These are phyloP conservation scores for Bucorvus abyssinicus DNA, from an alignment of 2,797 vertebrate species.

Conservation along the genomic window DNA sequence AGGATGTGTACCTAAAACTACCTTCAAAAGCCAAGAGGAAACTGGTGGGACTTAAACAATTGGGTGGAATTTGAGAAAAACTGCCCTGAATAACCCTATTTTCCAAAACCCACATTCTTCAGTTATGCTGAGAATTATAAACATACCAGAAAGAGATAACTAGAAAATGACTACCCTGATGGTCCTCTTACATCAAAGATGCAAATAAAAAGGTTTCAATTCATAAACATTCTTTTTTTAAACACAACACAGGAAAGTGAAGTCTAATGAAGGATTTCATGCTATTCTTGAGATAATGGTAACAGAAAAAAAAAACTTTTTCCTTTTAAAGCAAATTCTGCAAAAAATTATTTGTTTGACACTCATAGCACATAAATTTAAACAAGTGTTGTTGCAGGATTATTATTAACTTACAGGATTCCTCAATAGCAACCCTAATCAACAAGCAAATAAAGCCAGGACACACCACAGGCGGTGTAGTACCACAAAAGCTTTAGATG, in stretches of 20 bases:
- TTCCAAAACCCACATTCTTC: neutral
- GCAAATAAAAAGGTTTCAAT: neutral
- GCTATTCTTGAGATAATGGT: neutral
- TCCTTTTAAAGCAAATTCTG: neutral
- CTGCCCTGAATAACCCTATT: neutral
- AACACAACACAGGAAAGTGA: neutral
- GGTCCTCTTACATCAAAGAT: neutral
- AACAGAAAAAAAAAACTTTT: neutral
- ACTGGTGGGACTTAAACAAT: neutral
- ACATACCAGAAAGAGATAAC: neutral
- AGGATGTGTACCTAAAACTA: neutral
- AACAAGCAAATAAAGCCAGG: neutral
- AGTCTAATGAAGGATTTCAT: neutral
- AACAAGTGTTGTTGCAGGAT: neutral
- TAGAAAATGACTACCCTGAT: neutral
- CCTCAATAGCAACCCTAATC: neutral
- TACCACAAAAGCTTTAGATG: neutral
- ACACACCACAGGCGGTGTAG: rapidly evolving
- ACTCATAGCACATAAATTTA: neutral
- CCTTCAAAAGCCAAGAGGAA: neutral
- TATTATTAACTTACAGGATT: neutral
- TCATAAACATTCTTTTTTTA: neutral
- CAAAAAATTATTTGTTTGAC: neutral
- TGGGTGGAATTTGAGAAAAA: neutral
- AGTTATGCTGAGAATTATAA: neutral